Evolutionary conservation across 2,888 invertebrate species (phyloP).

Genomic region (Mesochorus sp.): DNA sequence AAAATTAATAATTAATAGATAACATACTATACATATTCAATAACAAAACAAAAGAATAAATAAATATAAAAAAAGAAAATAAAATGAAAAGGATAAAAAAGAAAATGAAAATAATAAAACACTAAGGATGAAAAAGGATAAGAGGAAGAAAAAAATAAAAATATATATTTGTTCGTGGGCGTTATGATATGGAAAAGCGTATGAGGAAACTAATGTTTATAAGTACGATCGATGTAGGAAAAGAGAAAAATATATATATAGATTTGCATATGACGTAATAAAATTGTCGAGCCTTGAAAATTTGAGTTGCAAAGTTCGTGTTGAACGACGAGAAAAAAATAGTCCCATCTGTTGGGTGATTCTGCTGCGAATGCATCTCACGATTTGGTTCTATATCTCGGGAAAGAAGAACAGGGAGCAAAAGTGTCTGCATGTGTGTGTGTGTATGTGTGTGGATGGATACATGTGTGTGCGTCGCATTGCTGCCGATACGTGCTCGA

Average conservation of each 20-base stretch:
- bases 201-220: not conserved
- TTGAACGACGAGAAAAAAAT: conserved; percentile 24
- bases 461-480: conserved; percentile 53
- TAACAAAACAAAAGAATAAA: too few relatives aligned
- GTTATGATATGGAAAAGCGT: too few relatives aligned
- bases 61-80: too few relatives aligned
- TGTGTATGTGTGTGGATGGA: not conserved
- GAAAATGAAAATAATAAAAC: too few relatives aligned
- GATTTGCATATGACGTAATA: not conserved
- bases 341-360: conserved; percentile 37
- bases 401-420: conserved; percentile 21
- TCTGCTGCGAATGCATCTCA: conserved; percentile 55
- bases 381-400: conserved; percentile 54
- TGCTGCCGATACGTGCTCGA: conserved; percentile 66
- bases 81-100: too few relatives aligned
- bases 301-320: conserved; percentile 5
- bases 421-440: not conserved
- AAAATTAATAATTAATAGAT: too few relatives aligned
- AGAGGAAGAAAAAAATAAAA: too few relatives aligned
- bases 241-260: not conserved
- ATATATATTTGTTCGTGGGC: too few relatives aligned
- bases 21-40: too few relatives aligned
- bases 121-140: too few relatives aligned
- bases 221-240: not conserved
- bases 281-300: conserved; percentile 17